Evolutionary conservation across 1,140 invertebrate genomes (phyloP), one percentile per base, ranked within the genome.

Genomic region (Drosophila mauritiana): DNA sequence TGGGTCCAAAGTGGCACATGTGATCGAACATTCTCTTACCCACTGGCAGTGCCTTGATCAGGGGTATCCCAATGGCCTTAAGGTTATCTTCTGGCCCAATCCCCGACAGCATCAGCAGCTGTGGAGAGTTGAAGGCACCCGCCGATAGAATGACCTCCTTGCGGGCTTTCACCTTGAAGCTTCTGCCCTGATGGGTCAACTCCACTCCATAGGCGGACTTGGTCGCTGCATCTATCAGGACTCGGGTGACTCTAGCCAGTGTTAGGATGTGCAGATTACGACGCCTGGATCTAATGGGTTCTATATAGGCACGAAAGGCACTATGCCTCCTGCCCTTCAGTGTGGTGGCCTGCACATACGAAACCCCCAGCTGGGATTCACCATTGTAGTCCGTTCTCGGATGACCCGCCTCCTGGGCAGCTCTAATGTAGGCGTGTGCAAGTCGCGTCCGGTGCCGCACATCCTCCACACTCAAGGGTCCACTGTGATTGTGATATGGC

Each of bases 61-160:
- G 91, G 0, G 94, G 92, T 22, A 97, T 95, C 0, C 95, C 94
- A 0, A 97, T 91, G 20, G 95, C 93, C 48, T 94, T 91, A 8
- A 98, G 79, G 68, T 95, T 93, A 31, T 93, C 79, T 82, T 92
- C 94, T 13, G 96, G 96, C 1, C 97, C 97, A 10, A 97, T 93
- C 0, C 97, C 97, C 1, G 96, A 96, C 0, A 97, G 92, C 95
- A 97, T 96, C 36, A 98, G 91, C 6, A 98, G 78, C 91, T 97
- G 96, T 0, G 97, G 96, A 1, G 96, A 96, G 86, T 96, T 96
- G 43, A 78, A 90, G 34, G 96, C 94, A 1, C 96, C 97, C 7
- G 95, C 96, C 27, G 95, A 95, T 12, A 96, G 57, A 45, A 96
- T 95, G 94, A 96, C 94, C 92, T 96, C 96, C 82, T 95, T 96